Evolutionary conservation across 2,797 vertebrate species (phyloP).

Genomic region (Potorous gilbertii): DNA sequence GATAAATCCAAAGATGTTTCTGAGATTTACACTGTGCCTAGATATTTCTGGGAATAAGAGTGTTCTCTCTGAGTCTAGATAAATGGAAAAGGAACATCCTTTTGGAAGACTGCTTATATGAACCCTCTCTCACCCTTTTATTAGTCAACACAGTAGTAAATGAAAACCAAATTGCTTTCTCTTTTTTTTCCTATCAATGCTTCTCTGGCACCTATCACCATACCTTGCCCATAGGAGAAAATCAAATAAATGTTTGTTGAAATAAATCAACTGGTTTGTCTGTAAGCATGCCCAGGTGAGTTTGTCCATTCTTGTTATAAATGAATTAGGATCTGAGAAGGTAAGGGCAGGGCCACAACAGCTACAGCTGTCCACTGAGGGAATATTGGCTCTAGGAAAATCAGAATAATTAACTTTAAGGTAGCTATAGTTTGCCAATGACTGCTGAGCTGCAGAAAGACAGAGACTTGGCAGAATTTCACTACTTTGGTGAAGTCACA

Average conservation of each 20-base stretch:
- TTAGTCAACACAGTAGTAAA: not conserved
- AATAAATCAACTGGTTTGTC: not conserved
- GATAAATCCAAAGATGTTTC: not conserved
- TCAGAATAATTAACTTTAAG: not conserved
- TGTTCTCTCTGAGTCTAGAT: not conserved
- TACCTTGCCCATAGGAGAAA: not conserved
- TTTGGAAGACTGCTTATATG: not conserved
- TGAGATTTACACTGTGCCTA: not conserved
- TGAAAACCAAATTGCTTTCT: not conserved
- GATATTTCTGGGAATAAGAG: not conserved
- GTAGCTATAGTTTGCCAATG: not conserved
- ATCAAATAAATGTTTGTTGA: not conserved
- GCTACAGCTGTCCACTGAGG: not conserved
- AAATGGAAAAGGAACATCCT: not conserved
- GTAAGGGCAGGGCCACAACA: not conserved
- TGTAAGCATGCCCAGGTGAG: not conserved
- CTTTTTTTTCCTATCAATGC: not conserved
- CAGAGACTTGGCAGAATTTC: not conserved
- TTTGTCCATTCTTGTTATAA: not conserved
- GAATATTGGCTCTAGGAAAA: not conserved
- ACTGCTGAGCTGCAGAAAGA: not conserved
- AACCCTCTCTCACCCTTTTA: not conserved
- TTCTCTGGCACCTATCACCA: not conserved
- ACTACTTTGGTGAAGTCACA: not conserved
- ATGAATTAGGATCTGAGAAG: constrained; percentile 6